Evolutionary conservation across 2,113 vertebrate genomes (phyloP).

Genomic region (Vanacampus margaritifer): DNA sequence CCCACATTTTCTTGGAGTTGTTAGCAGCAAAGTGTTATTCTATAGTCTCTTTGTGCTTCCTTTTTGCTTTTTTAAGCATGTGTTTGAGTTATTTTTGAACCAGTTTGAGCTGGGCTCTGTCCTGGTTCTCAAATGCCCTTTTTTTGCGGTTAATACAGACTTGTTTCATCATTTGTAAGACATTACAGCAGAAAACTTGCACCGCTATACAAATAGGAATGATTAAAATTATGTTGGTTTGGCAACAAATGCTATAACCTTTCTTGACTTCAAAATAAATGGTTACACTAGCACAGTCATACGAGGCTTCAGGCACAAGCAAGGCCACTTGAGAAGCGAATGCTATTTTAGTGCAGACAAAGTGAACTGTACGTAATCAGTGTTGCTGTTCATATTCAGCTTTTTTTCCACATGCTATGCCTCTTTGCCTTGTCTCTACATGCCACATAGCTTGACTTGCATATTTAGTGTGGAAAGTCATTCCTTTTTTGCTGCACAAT

Average conservation of each 20-base stretch:
- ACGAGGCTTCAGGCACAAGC: conserved; percentile 11
- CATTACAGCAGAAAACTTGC: conserved; percentile 3
- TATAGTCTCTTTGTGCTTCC: too few relatives aligned
- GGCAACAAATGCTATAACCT: conserved; percentile 36
- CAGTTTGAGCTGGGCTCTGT: too few relatives aligned
- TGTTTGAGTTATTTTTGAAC: too few relatives aligned
- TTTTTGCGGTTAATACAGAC: too few relatives aligned
- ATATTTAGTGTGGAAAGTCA: conserved; percentile 22
- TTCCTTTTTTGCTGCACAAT: conserved; percentile 10
- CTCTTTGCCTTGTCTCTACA: conserved; percentile 36
- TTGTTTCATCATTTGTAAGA: conserved; percentile 31
- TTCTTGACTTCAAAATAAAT: conserved; percentile 34
- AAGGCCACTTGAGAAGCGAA: conserved; percentile 6
- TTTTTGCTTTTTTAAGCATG: too few relatives aligned
- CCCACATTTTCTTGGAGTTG: too few relatives aligned
- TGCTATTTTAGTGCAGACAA: conserved; percentile 15
- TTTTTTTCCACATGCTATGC: not conserved
- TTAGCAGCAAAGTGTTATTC: too few relatives aligned
- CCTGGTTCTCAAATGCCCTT: too few relatives aligned
- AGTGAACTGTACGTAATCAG: conserved; percentile 18
- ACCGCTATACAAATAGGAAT: conserved; percentile 5
- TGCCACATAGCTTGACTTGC: conserved; percentile 31
- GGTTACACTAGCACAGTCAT: conserved; percentile 7
- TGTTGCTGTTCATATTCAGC: conserved; percentile 10
- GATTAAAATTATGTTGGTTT: conserved; percentile 9